phyloP scores from a whole-genome alignment of 2,888 invertebrate species.

The Harmothoe impar region DNA sequence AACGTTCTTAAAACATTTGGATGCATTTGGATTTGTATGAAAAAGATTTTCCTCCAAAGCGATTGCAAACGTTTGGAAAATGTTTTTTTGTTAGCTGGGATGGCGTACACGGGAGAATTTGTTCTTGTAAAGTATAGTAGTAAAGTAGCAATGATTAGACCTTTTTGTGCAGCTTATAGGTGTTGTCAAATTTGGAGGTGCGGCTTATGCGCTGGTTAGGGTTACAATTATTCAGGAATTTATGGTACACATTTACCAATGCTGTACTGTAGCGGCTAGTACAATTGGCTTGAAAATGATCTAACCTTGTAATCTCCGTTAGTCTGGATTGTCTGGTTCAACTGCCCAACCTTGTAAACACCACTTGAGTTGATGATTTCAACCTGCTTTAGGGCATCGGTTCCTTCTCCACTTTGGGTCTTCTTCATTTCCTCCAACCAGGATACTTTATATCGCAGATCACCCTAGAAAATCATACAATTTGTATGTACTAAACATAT shows the following conservation, averaged over 20 bases:
- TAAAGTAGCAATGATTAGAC: neutral
- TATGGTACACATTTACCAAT: neutral
- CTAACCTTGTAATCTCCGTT: neutral
- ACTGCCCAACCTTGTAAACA: conserved; percentile 70
- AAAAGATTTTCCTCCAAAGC: too few species aligned
- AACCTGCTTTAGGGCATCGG: conserved; percentile 76
- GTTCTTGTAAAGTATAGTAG: neutral
- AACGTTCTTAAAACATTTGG: too few species aligned
- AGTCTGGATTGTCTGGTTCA: neutral
- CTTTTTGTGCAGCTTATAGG: too few species aligned
- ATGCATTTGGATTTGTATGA: too few species aligned
- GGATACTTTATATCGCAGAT: conserved; percentile 69
- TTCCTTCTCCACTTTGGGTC: conserved; percentile 78
- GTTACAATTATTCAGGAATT: too few species aligned
- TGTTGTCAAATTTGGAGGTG: neutral
- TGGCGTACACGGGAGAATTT: too few species aligned
- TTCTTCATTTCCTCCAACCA: conserved; percentile 77
- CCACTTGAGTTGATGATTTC: conserved; percentile 76
- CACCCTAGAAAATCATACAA: neutral
- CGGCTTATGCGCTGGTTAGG: neutral
- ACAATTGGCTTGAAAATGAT: too few species aligned
- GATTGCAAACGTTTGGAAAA: too few species aligned
- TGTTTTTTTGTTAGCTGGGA: too few species aligned
- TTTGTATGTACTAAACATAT: neutral
- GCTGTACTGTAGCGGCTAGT: neutral